Percentiles rank a stretch among this genome's conserved stretches.
phyloP scores from a whole-genome alignment of 2,113 vertebrate genomes.

The Lethenteron reissneri region DNA sequence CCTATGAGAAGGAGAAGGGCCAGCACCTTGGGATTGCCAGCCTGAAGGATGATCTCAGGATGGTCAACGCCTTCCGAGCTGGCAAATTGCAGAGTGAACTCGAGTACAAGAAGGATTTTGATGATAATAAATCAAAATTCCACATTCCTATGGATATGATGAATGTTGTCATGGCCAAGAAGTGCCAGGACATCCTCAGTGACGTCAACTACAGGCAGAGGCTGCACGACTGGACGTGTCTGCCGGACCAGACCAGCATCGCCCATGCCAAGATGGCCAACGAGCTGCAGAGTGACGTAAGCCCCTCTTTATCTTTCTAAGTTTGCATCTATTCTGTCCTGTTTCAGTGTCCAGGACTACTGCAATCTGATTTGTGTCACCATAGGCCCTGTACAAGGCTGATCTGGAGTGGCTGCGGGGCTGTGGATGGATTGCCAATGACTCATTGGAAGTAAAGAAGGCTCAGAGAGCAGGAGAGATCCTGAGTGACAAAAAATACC shows the following conservation, averaged over 20 bases:
- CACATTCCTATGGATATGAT: conserved; percentile 78
- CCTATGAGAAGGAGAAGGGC: conserved; percentile 67
- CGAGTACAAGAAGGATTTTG: conserved; percentile 58
- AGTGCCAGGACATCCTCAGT: conserved; percentile 75
- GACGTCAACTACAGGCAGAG: conserved; percentile 57
- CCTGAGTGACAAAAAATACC: conserved; percentile 45
- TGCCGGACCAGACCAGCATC: conserved; percentile 48
- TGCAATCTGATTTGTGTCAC: not conserved
- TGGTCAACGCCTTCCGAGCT: conserved; percentile 48
- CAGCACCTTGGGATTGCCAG: conserved; percentile 65
- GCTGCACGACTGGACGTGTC: conserved; percentile 78
- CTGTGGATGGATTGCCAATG: conserved; percentile 37
- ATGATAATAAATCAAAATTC: conserved; percentile 50
- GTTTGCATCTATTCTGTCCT: no score
- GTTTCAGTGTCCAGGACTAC: no score
- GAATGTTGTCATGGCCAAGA: conserved; percentile 64
- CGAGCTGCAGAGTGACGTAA: conserved; percentile 81
- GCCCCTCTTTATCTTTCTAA: conserved; percentile 8
- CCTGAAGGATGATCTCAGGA: conserved; percentile 56
- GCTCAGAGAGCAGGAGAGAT: conserved; percentile 41
- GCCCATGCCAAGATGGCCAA: conserved; percentile 49
- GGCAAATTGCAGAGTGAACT: conserved; percentile 67
- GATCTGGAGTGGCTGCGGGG: conserved; percentile 60
- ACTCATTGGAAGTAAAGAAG: conserved; percentile 34
- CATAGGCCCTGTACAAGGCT: conserved; percentile 27